A percentile compares a stretch with the other conserved stretches of the same genome.
These are phyloP conservation scores for Arvicanthis niloticus DNA, from an alignment of 2,113 vertebrate species.

Conservation along the genomic window DNA sequence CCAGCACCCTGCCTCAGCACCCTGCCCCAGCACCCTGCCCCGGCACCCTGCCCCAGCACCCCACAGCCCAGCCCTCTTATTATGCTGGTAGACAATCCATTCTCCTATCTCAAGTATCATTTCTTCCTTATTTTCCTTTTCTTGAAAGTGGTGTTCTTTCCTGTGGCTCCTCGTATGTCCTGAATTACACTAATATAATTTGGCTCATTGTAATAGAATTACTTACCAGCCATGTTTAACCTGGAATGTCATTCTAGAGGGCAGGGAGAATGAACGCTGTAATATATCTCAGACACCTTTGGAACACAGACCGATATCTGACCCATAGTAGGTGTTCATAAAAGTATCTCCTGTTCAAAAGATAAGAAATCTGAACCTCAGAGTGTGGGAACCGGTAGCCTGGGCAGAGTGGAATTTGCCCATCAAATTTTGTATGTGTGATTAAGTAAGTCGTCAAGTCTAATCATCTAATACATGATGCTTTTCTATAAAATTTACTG, in stretches of 20 bases:
- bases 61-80: not conserved
- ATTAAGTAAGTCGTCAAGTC: not conserved
- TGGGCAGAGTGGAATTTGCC: not conserved
- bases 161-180: not conserved
- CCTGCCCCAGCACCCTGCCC: too few relatives aligned
- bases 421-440: not conserved
- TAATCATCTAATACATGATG: conserved; percentile 16
- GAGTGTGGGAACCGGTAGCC: not conserved
- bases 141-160: not conserved
- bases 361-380: not conserved
- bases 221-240: not conserved
- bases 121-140: not conserved
- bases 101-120: not conserved
- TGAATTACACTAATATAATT: not conserved
- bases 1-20: too few relatives aligned
- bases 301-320: not conserved
- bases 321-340: not conserved
- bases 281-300: not conserved
- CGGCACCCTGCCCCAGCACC: too few relatives aligned
- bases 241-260: not conserved
- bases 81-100: not conserved
- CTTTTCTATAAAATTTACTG: conserved; percentile 27
- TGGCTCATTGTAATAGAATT: not conserved
- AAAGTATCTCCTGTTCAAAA: not conserved
- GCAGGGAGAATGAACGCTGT: not conserved